Percentiles rank a stretch among this genome's conserved stretches.
Conservation (phyloP, 2,888 invertebrate species). For the Drosophila subquinaria region DNA sequence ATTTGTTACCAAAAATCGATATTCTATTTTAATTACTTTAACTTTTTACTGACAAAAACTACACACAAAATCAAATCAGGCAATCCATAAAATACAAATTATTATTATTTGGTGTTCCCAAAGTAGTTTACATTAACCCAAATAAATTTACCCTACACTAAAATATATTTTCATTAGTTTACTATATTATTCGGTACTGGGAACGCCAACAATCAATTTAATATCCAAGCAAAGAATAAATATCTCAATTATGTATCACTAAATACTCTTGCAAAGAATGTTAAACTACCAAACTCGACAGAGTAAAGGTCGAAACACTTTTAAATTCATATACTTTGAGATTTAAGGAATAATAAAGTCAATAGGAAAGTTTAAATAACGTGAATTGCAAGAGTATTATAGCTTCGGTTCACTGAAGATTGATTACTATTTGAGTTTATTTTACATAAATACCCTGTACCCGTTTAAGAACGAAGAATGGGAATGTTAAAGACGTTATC, state of each 20-base stretch:
- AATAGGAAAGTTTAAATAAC: constrained; percentile 6
- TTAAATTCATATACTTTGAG: not conserved
- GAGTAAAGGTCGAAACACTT: not conserved
- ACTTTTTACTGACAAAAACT: not conserved
- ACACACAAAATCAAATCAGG: constrained; percentile 8
- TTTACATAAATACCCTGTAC: constrained; percentile 22
- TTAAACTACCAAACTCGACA: not conserved
- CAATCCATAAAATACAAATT: not conserved
- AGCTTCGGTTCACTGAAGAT: constrained; percentile 42
- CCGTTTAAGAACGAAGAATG: not conserved
- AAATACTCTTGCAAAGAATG: constrained; percentile 5
- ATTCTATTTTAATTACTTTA: not conserved
- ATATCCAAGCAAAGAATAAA: not conserved
- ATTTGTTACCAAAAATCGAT: constrained; percentile 1
- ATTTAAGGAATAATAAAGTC: not conserved
- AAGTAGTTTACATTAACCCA: not conserved
- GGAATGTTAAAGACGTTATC: not conserved
- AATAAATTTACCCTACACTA: not conserved
- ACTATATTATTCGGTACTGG: not conserved
- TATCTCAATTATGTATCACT: not conserved
- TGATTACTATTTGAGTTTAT: constrained; percentile 19
- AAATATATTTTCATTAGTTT: not conserved
- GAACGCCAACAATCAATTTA: not conserved
- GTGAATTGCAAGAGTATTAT: constrained; percentile 37
- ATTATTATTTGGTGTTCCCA: not conserved